Conservation (phyloP, 2,113 vertebrate species). For the Pavo muticus region DNA sequence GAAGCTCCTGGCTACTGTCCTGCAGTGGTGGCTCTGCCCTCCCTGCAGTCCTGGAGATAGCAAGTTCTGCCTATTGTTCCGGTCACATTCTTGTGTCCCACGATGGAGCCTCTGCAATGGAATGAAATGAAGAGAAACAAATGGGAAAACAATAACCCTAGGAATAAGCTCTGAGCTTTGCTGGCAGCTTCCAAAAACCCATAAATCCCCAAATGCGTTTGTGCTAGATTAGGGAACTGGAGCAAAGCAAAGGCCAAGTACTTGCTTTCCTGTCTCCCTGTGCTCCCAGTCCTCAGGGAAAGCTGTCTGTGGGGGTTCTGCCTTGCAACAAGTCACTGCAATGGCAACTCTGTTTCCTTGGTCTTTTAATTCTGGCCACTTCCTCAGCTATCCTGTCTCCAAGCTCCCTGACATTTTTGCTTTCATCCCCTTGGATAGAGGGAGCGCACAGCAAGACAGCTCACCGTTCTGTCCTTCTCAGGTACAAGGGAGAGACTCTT, state of each 20-base stretch:
- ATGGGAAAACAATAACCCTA: conserved; percentile 67
- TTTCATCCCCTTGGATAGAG: neutral
- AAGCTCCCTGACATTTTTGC: neutral
- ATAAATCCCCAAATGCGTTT: conserved; percentile 65
- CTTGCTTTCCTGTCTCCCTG: neutral
- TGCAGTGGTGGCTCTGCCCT: conserved; percentile 31
- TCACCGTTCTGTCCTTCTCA: neutral
- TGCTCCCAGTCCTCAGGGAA: neutral
- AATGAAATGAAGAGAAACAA: conserved; percentile 70
- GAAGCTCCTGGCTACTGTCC: conserved; percentile 22
- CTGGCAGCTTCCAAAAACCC: conserved; percentile 60
- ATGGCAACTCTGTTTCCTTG: neutral
- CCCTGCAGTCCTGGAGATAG: conserved; percentile 45
- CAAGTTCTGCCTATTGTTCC: conserved; percentile 69
- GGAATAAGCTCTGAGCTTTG: conserved; percentile 37
- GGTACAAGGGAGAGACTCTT: neutral
- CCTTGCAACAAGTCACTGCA: neutral
- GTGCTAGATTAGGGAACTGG: conserved; percentile 54
- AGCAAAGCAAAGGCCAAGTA: conserved; percentile 15
- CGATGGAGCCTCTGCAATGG: conserved; percentile 56
- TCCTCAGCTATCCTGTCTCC: neutral
- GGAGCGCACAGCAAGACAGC: neutral
- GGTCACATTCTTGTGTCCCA: conserved; percentile 64
- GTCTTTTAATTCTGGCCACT: neutral
- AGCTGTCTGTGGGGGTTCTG: neutral